A percentile compares a stretch with the other conserved stretches of the same genome.
Evolutionary conservation across 2,113 vertebrate species (phyloP).

Genomic region (Oophaga pumilio): DNA sequence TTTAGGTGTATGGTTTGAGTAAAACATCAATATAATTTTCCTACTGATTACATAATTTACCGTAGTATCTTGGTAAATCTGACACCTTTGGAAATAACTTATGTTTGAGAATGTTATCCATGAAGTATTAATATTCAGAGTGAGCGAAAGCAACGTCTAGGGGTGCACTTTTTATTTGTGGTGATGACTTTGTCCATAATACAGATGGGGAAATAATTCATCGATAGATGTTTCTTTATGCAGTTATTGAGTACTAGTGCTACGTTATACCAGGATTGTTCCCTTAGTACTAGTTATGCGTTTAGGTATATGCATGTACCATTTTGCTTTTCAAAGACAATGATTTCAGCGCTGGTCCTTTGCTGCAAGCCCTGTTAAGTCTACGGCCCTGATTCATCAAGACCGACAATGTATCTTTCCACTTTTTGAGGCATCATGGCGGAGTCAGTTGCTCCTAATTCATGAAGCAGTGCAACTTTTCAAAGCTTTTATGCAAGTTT

Average conservation of each 20-base stretch:
- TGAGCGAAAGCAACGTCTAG: no score
- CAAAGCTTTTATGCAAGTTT: no score
- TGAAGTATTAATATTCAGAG: not conserved
- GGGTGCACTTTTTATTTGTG: not conserved
- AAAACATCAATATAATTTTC: not conserved
- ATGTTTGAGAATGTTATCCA: not conserved
- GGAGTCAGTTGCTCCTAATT: no score
- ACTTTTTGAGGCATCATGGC: no score
- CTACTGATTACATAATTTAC: not conserved
- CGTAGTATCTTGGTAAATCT: not conserved
- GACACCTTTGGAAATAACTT: not conserved
- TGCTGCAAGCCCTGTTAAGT: no score
- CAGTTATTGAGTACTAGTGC: not conserved
- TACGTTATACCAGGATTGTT: no score
- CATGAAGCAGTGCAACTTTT: no score
- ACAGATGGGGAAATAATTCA: not conserved
- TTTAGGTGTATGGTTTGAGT: not conserved
- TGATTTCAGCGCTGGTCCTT: not conserved
- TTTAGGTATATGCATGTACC: not conserved
- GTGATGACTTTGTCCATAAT: not conserved
- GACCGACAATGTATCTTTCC: no score
- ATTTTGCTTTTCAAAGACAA: not conserved
- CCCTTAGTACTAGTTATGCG: not conserved
- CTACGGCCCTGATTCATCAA: no score
- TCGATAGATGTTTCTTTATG: not conserved